phyloP scores from a whole-genome alignment of 2,888 invertebrate genomes.

The Pseudoips prasinana region DNA sequence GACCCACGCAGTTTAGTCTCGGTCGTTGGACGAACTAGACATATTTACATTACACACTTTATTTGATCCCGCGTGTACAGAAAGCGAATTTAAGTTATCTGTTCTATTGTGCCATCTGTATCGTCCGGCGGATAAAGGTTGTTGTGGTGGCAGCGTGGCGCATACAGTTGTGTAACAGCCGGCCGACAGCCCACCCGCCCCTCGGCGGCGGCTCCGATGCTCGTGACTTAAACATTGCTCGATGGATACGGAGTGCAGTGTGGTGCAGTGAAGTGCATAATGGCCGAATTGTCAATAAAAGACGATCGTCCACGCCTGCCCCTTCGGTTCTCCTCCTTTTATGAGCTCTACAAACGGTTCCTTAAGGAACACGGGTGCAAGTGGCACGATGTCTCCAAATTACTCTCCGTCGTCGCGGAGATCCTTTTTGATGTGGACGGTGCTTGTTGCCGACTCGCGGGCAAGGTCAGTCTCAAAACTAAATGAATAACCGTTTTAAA shows the following conservation, averaged over 20 bases:
- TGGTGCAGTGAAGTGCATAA: conserved; percentile 48
- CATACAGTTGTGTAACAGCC: conserved; percentile 63
- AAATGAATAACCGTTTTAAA: neutral
- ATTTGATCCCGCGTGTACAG: conserved; percentile 1
- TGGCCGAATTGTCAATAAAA: conserved; percentile 65
- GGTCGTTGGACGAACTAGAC: conserved; percentile 38
- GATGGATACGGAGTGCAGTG: conserved; percentile 36
- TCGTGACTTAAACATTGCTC: conserved; percentile 29
- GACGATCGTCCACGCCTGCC: conserved; percentile 53
- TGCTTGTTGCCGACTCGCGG: conserved; percentile 61
- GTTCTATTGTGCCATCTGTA: conserved; percentile 33
- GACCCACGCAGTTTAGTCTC: conserved; percentile 53
- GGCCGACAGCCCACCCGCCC: conserved; percentile 65
- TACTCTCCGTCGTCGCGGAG: conserved; percentile 68
- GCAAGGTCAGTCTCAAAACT: conserved; percentile 66
- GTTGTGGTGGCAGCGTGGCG: conserved; percentile 40
- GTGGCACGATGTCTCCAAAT: conserved; percentile 75
- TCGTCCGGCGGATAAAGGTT: conserved; percentile 27
- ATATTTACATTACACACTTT: conserved; percentile 8
- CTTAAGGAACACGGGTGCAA: conserved; percentile 75
- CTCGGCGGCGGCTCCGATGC: conserved; percentile 33
- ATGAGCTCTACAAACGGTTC: conserved; percentile 71
- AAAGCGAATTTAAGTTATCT: conserved; percentile 28
- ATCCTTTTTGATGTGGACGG: conserved; percentile 74
- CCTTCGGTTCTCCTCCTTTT: conserved; percentile 63